phyloP scores from a whole-genome alignment of 92 coral and sea anemone species.

The Porites rus region DNA sequence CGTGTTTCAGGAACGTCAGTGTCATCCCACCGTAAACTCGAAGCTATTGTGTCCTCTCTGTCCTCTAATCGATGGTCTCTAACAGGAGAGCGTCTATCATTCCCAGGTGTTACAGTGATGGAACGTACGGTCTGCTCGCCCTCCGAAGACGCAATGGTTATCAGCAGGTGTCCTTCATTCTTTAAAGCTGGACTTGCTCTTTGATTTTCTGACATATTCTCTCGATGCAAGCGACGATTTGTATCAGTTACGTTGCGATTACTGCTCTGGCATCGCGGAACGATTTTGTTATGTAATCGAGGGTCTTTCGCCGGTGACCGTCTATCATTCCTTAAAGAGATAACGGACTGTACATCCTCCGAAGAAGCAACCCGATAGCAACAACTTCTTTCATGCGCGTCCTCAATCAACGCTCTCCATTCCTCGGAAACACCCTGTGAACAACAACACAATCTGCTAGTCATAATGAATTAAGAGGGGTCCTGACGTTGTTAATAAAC shows the following conservation, averaged over 20 bases:
- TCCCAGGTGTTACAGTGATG: too few species aligned
- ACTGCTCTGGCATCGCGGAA: neutral
- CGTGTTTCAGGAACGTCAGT: too few species aligned
- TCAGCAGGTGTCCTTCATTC: too few species aligned
- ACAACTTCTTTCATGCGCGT: constrained; percentile 51
- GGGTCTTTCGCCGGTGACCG: constrained; percentile 19
- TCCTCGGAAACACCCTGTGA: constrained; percentile 29
- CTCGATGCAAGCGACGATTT: neutral
- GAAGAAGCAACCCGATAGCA: constrained; percentile 20
- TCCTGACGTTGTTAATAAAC: too few species aligned
- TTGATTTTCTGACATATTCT: neutral
- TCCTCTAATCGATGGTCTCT: too few species aligned
- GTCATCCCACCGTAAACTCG: too few species aligned
- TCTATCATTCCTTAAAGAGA: neutral
- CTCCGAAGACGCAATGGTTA: too few species aligned
- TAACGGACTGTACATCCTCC: constrained; percentile 19
- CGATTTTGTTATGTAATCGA: neutral
- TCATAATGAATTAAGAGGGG: neutral
- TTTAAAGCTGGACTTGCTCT: too few species aligned
- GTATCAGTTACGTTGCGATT: too few species aligned
- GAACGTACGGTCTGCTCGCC: too few species aligned
- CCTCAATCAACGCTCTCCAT: constrained; percentile 65
- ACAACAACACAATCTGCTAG: neutral
- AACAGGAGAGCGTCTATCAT: too few species aligned
- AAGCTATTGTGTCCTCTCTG: too few species aligned